Base-by-base conservation (phyloP, 2,113 vertebrate species). In the Elephantulus edwardii region DNA sequence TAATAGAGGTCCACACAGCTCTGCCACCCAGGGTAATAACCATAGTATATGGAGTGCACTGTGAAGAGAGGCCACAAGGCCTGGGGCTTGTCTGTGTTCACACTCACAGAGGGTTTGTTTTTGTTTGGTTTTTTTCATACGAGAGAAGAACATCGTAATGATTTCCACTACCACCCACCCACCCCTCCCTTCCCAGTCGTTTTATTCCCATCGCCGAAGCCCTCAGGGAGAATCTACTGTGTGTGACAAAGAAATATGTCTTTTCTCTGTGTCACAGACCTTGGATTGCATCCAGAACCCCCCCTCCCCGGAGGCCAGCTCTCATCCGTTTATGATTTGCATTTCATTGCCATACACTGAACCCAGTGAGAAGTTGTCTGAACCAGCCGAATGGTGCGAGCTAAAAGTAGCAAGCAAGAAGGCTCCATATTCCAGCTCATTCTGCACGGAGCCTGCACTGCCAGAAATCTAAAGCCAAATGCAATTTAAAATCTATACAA, bases 111-210 rank as follows among this genome's bases (percentile, higher is more conserved):
- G 79, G 52, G 56, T 89, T 88, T 92, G 94, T 87, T 91, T 96
- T 91, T 66, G 84, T 95, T 96, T 89, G 86, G 75, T 88, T 95
- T 96, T 95, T 96, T 94, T 77, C 94, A 86, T 76, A 82, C 60
- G 46, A 95, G 91, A 78, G 90, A 72, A 92, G 95, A 91, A 83
- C 62, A 42, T n/a, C 58, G 83, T 82, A 93, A 60, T 35, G 92
- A 91, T 88, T 89, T 82, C 83, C 89, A 93, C 83, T 68, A 78
- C 40, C 52, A 58, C 85, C 62, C 83, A 56, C 85, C 46, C 80
- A 13, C 35, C 66, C 70, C 16, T 74, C 85, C 91, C 68, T 90
- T 26, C 52, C 95, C 80, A 35, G 60, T 90, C 85, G 46, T 88
- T 33, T 70, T 50, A 86, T 96, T 96, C 83, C 90, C 92, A 93